Percentiles rank a stretch among this genome's conserved stretches.
Conservation (phyloP, 37 sponge, comb jelly and placozoan species). For the Theonella swinhoei region DNA sequence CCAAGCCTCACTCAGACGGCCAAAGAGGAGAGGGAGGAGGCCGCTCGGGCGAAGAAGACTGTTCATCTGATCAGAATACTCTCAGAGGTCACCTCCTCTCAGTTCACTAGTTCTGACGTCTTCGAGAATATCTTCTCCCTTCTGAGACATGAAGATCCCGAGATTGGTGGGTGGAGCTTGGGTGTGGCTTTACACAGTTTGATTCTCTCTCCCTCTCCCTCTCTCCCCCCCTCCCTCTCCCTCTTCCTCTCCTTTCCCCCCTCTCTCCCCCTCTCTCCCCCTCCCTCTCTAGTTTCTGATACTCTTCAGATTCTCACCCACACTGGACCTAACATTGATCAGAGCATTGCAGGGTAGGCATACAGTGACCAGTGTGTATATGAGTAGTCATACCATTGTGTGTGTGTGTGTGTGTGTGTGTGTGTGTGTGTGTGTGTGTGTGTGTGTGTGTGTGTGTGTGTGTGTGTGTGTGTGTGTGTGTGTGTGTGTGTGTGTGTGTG, state of each 20-base stretch:
- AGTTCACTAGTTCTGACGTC: slow-evolving; percentile 54
- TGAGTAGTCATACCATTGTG: too few relatives aligned
- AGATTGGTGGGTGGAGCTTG: slow-evolving; percentile 44
- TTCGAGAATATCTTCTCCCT: slow-evolving; percentile 54
- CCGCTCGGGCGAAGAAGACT: slow-evolving; percentile 40
- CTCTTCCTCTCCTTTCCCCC: not conserved
- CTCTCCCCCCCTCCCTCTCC: not conserved
- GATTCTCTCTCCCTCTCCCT: not conserved
- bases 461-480: too few relatives aligned
- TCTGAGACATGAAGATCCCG: slow-evolving; percentile 58
- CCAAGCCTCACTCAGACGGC: slow-evolving; percentile 13
- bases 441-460: not conserved
- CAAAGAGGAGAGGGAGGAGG: slow-evolving; percentile 36
- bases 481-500: too few relatives aligned
- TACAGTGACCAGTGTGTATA: not conserved
- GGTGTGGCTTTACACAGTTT: not conserved
- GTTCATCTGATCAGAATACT: slow-evolving; percentile 47
- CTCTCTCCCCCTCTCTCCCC: not conserved
- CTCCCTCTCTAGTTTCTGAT: not conserved
- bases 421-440: not conserved
- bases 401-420: not conserved
- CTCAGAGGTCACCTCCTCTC: slow-evolving; percentile 35
- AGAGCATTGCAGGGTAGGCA: slow-evolving; percentile 11
- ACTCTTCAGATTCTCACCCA: slow-evolving; percentile 35
- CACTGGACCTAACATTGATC: slow-evolving; percentile 30